Percentiles rank a stretch among this genome's conserved stretches.
Conservation (phyloP, 2,888 invertebrate genomes). For the Leptopterna dolabrata region DNA sequence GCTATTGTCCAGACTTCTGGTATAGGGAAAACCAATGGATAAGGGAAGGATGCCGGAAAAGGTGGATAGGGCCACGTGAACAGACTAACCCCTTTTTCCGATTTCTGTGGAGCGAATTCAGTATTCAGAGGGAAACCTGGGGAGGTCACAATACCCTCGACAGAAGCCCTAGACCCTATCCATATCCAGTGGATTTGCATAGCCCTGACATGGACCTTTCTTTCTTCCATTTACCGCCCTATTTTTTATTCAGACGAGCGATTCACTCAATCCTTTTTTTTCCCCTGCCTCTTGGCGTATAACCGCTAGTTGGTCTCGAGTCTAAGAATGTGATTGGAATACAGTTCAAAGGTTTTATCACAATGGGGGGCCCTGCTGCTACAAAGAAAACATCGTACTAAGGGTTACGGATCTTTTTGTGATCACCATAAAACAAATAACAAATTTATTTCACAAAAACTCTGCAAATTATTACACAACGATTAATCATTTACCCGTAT, state of each 20-base stretch:
- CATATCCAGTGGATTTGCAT: constrained; percentile 23
- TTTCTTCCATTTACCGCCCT: constrained; percentile 8
- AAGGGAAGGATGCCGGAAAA: neutral
- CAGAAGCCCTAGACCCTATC: neutral
- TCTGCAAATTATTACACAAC: no score
- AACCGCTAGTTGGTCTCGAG: neutral
- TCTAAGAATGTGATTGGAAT: neutral
- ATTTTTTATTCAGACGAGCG: constrained; percentile 19
- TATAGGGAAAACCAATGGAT: neutral
- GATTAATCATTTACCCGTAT: no score
- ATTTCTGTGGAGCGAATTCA: neutral
- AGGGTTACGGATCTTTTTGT: no score
- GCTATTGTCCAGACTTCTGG: neutral
- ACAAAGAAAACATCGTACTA: no score
- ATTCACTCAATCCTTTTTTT: neutral
- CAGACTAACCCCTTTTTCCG: neutral
- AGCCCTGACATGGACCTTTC: constrained; percentile 24
- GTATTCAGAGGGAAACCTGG: neutral
- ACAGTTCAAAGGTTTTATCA: neutral
- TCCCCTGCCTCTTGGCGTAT: neutral
- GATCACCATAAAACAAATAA: no score
- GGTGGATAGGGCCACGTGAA: constrained; percentile 14
- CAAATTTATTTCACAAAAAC: no score
- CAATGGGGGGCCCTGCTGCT: neutral
- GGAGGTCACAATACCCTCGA: constrained; percentile 24